These are phyloP conservation scores for Eupithecia dodoneata DNA, from an alignment of 2,888 invertebrate species.

Conservation along the genomic window DNA sequence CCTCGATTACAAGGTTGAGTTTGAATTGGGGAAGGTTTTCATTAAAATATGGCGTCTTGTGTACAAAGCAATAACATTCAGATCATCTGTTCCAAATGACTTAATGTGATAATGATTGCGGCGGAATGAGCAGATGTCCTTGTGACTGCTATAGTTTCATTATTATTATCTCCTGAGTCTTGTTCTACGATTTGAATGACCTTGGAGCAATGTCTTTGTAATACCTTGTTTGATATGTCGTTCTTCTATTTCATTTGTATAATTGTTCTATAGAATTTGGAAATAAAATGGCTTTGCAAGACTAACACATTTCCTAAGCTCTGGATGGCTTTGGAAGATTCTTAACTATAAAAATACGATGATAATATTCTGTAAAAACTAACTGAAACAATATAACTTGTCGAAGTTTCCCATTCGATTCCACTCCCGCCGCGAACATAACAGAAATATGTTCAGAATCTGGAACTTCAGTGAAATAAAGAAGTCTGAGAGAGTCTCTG, in stretches of 20 bases:
- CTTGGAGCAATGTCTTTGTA: not conserved
- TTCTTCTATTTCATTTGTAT: too few species aligned
- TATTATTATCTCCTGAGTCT: not conserved
- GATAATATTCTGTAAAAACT: not conserved
- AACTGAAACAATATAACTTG: not conserved
- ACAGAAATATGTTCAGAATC: constrained; percentile 27
- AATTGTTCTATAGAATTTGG: not conserved
- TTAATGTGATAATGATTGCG: constrained; percentile 19
- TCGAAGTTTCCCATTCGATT: constrained; percentile 5
- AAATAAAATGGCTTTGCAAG: not conserved
- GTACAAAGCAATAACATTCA: constrained; percentile 47
- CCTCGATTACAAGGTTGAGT: constrained; percentile 27
- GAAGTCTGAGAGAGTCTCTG: constrained; percentile 34
- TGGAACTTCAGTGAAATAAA: constrained; percentile 22
- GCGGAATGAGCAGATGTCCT: not conserved
- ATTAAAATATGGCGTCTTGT: constrained; percentile 56
- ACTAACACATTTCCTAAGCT: not conserved
- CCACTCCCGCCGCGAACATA: constrained; percentile 10
- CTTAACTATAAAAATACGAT: not conserved
- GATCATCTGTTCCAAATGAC: constrained; percentile 51
- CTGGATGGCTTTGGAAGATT: too few species aligned
- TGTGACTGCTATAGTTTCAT: not conserved
- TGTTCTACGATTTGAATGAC: not conserved
- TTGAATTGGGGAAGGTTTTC: constrained; percentile 46
- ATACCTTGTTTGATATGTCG: too few species aligned